A percentile compares a stretch with the other conserved stretches of the same genome.
Evolutionary conservation across 2,888 invertebrate genomes (phyloP).

Genomic region (Caenorhabditis afra): DNA sequence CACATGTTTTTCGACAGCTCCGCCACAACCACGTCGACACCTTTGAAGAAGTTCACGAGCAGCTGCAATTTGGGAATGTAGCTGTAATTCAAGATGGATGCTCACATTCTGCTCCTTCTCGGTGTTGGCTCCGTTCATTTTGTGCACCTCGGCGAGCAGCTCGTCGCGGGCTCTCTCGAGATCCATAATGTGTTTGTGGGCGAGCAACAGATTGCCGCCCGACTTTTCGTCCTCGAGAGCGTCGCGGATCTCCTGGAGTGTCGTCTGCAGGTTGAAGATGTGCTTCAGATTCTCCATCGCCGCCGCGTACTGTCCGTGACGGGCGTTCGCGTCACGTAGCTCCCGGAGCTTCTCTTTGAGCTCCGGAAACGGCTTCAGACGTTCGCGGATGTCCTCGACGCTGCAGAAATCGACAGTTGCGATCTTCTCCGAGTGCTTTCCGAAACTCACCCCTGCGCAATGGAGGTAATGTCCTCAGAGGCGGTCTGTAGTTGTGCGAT

Average conservation of each 20-base stretch:
- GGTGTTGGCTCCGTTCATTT: slow-evolving; percentile 84
- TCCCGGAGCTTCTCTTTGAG: slow-evolving; percentile 89
- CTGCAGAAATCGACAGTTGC: slow-evolving; percentile 82
- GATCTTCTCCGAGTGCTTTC: no score
- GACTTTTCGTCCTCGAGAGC: slow-evolving; percentile 89
- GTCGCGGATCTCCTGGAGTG: slow-evolving; percentile 92
- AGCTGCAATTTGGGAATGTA: no score
- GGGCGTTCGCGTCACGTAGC: slow-evolving; percentile 92
- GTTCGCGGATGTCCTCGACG: slow-evolving; percentile 87
- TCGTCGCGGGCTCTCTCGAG: slow-evolving; percentile 97
- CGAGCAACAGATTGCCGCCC: slow-evolving; percentile 89
- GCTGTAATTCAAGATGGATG: no score
- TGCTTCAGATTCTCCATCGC: slow-evolving; percentile 98
- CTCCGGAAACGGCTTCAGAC: slow-evolving; percentile 88
- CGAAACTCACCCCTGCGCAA: slow-evolving; percentile 84
- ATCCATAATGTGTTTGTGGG: slow-evolving; percentile 93
- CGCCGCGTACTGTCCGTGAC: slow-evolving; percentile 95
- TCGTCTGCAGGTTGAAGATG: slow-evolving; percentile 96
- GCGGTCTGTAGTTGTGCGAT: slow-evolving; percentile 91
- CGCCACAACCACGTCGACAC: slow-evolving; percentile 92
- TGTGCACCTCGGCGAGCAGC: slow-evolving; percentile 92
- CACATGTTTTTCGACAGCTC: slow-evolving; percentile 84
- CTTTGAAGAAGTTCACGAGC: slow-evolving; percentile 95
- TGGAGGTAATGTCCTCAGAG: slow-evolving; percentile 87
- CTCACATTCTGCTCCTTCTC: slow-evolving; percentile 76